Evolutionary conservation across 1,140 invertebrate genomes (phyloP), one percentile per base, ranked within the genome.

Genomic region (Hypothenemus hampei): DNA sequence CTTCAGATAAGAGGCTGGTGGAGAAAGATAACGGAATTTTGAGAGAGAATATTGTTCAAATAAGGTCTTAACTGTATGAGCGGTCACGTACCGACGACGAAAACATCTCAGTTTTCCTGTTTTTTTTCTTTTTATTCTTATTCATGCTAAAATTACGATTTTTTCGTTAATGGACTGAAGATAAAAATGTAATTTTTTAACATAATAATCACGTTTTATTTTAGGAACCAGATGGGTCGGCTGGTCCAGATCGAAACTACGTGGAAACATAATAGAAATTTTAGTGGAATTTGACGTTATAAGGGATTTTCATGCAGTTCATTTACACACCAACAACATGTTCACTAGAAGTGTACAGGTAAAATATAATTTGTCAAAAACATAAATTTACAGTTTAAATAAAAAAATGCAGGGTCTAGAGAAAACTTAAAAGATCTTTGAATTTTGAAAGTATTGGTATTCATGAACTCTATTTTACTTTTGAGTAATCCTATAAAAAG

Each of bases 151-250:
- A n/a, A n/a, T n/a, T n/a, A n/a, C n/a, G n/a, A n/a, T n/a, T n/a
- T n/a, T n/a, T n/a, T n/a, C n/a, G n/a, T n/a, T n/a, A n/a, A n/a
- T n/a, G n/a, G n/a, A n/a, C n/a, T n/a, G n/a, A n/a, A n/a, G n/a
- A n/a, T n/a, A n/a, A n/a, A n/a, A n/a, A n/a, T n/a, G n/a, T n/a
- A n/a, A n/a, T n/a, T n/a, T n/a, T n/a, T n/a, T n/a, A n/a, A n/a
- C n/a, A n/a, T n/a, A n/a, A n/a, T n/a, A n/a, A 16, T 37, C 18
- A 8, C 2, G 8, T 46, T 57, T 35, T 35, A 15, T 62, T 62
- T 11, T 26, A 77, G 89, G 87, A 45, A 88, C 84, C 47, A 82
- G 89, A 58, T 96, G 92, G 92, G 84, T 96, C 2, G 93, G 91
- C 6, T 96, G 92, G 92, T 83, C 80, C 54, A 86, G 87, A 68